A percentile compares a stretch with the other conserved stretches of the same genome.
Evolutionary conservation across 1,140 invertebrate genomes (phyloP).

Genomic region (Cephus cinctus): DNA sequence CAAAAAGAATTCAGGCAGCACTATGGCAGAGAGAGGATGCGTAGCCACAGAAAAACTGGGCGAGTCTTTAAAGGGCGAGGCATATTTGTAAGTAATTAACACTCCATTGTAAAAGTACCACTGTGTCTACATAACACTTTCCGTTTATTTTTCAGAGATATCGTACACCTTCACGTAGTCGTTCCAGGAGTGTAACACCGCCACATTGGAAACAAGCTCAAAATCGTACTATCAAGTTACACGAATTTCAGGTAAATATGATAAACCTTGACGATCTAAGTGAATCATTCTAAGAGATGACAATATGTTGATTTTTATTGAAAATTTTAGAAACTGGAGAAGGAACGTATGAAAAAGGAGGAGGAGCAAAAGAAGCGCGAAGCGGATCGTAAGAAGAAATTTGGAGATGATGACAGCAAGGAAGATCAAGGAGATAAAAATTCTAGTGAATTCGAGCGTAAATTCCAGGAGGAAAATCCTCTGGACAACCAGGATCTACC

Average conservation of each 20-base stretch:
- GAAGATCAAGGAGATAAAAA: constrained; percentile 31
- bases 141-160: constrained; percentile 65
- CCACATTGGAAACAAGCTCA: constrained; percentile 89
- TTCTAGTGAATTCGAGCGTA: constrained; percentile 12
- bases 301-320: constrained; percentile 12
- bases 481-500: constrained; percentile 12
- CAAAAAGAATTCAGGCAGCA: constrained; percentile 57
- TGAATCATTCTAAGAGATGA: too few species aligned
- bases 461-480: constrained; percentile 21
- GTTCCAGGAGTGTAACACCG: constrained; percentile 81
- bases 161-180: constrained; percentile 78
- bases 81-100: constrained; percentile 71
- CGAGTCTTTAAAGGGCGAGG: constrained; percentile 86
- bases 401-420: constrained; percentile 45
- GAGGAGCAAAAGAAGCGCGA: constrained; percentile 64
- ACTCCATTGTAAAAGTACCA: constrained; percentile 1
- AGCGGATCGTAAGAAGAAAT: constrained; percentile 59
- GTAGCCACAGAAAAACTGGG: constrained; percentile 70
- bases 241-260: constrained; percentile 70
- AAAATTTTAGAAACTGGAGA: constrained; percentile 60
- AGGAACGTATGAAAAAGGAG: constrained; percentile 61
- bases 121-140: constrained; percentile 7
- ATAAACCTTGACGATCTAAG: constrained; percentile 7
- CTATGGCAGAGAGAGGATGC: constrained; percentile 49
- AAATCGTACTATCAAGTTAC: constrained; percentile 76